These are phyloP conservation scores for Garrulus glandarius DNA, from an alignment of 2,797 vertebrate genomes.

Conservation along the genomic window DNA sequence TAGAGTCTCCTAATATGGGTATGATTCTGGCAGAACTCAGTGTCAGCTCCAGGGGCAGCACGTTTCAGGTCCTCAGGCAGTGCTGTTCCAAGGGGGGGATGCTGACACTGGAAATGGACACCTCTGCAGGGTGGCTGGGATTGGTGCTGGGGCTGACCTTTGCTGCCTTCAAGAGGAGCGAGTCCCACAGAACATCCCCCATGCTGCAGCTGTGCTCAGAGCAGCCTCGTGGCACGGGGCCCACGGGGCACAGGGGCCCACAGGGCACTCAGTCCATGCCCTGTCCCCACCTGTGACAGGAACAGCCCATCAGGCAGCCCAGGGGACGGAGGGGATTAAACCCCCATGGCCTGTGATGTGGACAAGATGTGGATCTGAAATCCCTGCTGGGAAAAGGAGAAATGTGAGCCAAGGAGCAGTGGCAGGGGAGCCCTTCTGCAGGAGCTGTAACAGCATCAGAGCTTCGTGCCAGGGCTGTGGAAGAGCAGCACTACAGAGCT, in stretches of 20 bases:
- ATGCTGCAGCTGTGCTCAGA: background rate
- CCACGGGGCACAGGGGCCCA: no score
- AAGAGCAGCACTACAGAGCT: background rate
- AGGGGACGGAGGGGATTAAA: background rate
- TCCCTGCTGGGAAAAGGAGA: background rate
- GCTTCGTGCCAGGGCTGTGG: background rate
- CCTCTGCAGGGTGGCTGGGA: background rate
- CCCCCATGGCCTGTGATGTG: background rate
- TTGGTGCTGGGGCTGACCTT: background rate
- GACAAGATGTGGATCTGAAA: background rate
- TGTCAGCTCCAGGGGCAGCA: background rate
- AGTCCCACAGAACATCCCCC: background rate
- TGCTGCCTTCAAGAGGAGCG: background rate
- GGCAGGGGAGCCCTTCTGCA: background rate
- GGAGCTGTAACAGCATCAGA: background rate
- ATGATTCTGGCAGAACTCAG: background rate
- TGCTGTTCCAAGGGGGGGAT: background rate
- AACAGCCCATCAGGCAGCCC: background rate
- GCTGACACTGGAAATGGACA: background rate
- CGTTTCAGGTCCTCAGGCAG: background rate
- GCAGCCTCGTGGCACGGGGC: no score
- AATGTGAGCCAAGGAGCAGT: background rate
- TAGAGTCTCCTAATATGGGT: fast-evolving
- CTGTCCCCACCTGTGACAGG: background rate
- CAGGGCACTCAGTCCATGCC: background rate